phyloP scores from a whole-genome alignment of 2,888 invertebrate genomes.

The Altica lythri region DNA sequence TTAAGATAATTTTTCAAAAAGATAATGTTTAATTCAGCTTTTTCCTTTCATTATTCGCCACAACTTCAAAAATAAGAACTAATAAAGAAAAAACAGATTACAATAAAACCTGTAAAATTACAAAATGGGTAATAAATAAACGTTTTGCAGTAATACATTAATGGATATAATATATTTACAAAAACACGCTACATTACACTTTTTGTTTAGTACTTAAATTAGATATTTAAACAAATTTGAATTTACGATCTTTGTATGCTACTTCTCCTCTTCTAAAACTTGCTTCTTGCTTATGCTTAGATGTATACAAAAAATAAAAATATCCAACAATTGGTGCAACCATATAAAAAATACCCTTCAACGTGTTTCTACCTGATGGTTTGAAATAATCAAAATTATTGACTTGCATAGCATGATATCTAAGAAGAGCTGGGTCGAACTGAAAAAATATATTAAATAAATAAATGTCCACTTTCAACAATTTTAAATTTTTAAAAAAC shows the following conservation, averaged over 20 bases:
- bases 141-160: too few relatives aligned
- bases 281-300: slow-evolving; percentile 62
- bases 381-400: slow-evolving; percentile 69
- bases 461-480: background rate
- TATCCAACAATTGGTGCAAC: slow-evolving; percentile 63
- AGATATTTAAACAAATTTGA: slow-evolving; percentile 67
- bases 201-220: background rate
- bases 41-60: too few relatives aligned
- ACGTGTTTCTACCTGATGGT: slow-evolving; percentile 61
- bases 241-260: slow-evolving; percentile 73
- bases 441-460: slow-evolving; percentile 57
- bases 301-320: slow-evolving; percentile 61
- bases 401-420: slow-evolving; percentile 73
- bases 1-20: too few relatives aligned
- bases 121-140: too few relatives aligned
- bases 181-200: background rate
- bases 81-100: too few relatives aligned
- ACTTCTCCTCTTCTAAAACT: slow-evolving; percentile 72
- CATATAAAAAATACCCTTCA: slow-evolving; percentile 54
- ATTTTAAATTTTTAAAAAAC: background rate
- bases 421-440: slow-evolving; percentile 81
- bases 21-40: too few relatives aligned
- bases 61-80: too few relatives aligned
- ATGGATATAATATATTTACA: slow-evolving; percentile 7
- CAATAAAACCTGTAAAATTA: too few relatives aligned